Evolutionary conservation across 2,113 vertebrate species (phyloP), one percentile per base, ranked within the genome.

Genomic region (Chitala chitala): DNA sequence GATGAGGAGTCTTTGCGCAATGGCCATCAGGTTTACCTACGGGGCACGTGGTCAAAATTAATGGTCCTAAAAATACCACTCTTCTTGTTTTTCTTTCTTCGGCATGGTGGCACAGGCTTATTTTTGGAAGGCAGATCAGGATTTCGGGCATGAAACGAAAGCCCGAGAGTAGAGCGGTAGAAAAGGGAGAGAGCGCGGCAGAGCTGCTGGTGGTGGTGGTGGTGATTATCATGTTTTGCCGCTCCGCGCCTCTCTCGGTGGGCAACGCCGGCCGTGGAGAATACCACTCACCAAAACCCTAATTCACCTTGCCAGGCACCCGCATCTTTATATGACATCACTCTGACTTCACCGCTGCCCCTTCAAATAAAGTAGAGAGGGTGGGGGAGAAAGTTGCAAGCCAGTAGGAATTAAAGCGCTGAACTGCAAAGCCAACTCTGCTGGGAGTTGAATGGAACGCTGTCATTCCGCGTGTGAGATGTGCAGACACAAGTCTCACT

Each of bases 1-100:
- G 94, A 90, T 87, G 91, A 92, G 86, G 84, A 87, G 90, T 91
- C 90, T 94, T 90, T 92, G 94, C 93, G 93, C 91, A 81, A 83
- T 86, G 91, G 90, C 90, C 94, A 94, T 95, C 92, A 93, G 85
- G 91, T 91, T 93, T 88, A 92, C 91, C 93, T 91, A 90, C 88
- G 85, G 91, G 94, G 92, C 94, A 94, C 91, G 93, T 95, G 94
- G 94, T 97, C 91, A 91, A 91, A 93, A 94, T 94, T 91, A 94
- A 93, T 92, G 92, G 91, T 93, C 93, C 94, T 94, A 93, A 92
- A 94, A 96, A 96, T 91, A 94, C 91, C 92, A 76, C 92, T 93
- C 93, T 93, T 94, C 93, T 94, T 93, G 90, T 88, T 93, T 94
- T 90, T 87, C 93, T 93, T 90, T 89, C 92, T 92, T 90, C 91